Base-by-base conservation (phyloP, 2,797 vertebrate genomes). In the Eulemur mongoz region DNA sequence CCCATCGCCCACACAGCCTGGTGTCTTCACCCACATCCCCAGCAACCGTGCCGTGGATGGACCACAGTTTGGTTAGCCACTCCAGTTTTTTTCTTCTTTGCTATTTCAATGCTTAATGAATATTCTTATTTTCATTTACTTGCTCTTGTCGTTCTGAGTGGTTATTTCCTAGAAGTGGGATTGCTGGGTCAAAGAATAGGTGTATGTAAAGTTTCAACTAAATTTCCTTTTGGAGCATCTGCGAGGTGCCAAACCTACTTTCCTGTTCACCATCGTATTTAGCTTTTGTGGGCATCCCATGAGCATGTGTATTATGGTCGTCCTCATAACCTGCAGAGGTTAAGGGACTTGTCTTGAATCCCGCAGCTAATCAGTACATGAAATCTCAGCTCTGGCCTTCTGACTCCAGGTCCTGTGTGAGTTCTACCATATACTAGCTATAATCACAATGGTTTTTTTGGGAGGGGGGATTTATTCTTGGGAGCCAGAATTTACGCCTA, bases 151-250 rank as follows among this genome's bases (percentile, higher is more conserved):
- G 38, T 35, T 65, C 25, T 52, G 40, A 80, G 18, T 22, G 22
- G 7, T 59, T 48, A 92, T 72, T 88, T 95, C 59, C 45, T 86
- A 63, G 67, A 85, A 78, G 45, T 84, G n/a, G 20, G 72, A 84
- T 65, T 90, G 9, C 72, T 38, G 22, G 18, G 52, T 59, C 89
- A 83, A 79, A 82, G 25, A 45, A 38, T 27, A 90, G 35, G 27
- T 81, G 4, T 54, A 38, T 92, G 93, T 83, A 63, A 72, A 94
- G 35, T 87, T 91, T 92, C 54, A 22, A 13, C 70, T 72, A 78
- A 72, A 75, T 52, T 92, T 80, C 59, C 13, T 73, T 72, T 87
- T 57, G 63, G 50, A 88, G 32, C 20, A 83, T 54, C 6, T 75
- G 12, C 32, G 67, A 54, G 11, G 25, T 73, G 32, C 57, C 52